Evolutionary conservation across 1,140 invertebrate genomes (phyloP).

Genomic region (Homalodisca vitripennis): DNA sequence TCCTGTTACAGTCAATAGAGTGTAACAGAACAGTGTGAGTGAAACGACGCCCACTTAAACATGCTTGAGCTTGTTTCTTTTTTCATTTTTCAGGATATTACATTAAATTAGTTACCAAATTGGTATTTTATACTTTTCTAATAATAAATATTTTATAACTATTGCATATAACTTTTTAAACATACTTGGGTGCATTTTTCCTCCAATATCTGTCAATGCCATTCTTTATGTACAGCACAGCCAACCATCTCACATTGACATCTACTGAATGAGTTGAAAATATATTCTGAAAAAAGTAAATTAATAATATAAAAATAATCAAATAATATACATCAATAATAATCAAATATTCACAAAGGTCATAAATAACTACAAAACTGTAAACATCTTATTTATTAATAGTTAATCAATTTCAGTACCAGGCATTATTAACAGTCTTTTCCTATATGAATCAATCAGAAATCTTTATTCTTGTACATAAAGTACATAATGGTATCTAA

Average conservation of each 20-base stretch:
- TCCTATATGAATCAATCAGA: no score
- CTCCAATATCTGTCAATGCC: slow-evolving; percentile 95
- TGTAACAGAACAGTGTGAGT: neutral
- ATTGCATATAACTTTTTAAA: slow-evolving; percentile 16
- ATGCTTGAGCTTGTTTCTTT: neutral
- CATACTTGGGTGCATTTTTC: slow-evolving; percentile 74
- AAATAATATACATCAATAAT: no score
- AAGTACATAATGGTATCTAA: no score
- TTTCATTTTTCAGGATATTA: neutral
- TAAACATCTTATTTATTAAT: no score
- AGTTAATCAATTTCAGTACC: no score
- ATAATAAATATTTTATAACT: neutral
- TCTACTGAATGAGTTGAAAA: slow-evolving; percentile 79
- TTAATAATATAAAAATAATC: no score
- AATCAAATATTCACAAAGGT: no score
- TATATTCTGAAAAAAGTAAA: slow-evolving; percentile 82
- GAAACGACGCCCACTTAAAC: neutral
- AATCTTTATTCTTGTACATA: no score
- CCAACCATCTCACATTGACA: slow-evolving; percentile 86
- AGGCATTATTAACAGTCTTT: no score
- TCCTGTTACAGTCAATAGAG: neutral
- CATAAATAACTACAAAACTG: no score
- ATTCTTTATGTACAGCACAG: slow-evolving; percentile 92
- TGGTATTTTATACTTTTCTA: neutral
- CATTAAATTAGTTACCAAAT: neutral